phyloP scores from a whole-genome alignment of 2,797 vertebrate species.

The Zonotrichia albicollis region DNA sequence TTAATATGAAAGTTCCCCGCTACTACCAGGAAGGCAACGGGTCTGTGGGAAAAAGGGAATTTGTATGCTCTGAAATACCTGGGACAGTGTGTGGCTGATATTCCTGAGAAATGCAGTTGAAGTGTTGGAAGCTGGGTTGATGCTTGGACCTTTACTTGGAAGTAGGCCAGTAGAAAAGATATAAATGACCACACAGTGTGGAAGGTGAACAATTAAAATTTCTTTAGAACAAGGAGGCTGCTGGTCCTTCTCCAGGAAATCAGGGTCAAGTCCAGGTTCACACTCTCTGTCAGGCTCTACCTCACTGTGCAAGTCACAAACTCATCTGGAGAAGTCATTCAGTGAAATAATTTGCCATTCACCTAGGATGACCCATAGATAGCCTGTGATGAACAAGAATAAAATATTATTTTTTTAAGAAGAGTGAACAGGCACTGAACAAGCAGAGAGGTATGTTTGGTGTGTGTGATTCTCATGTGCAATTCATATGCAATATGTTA shows the following conservation, averaged over 20 bases:
- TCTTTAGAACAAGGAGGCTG: background rate
- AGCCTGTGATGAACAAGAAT: background rate
- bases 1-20: background rate
- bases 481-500: constrained; percentile 3
- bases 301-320: background rate
- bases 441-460: background rate
- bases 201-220: background rate
- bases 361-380: background rate
- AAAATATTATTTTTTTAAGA: background rate
- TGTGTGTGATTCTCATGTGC: constrained; percentile 15
- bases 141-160: background rate
- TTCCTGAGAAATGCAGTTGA: background rate
- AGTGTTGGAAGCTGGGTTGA: background rate
- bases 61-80: fast-evolving
- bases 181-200: background rate
- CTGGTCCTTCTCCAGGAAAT: background rate
- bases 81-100: background rate
- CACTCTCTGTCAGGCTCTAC: background rate
- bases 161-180: background rate
- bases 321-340: background rate
- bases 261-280: background rate
- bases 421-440: background rate
- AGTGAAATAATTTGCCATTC: background rate
- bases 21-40: background rate
- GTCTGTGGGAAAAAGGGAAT: background rate